Base-by-base conservation (phyloP, 2,797 vertebrate species). In the Microctenopoma stevenorrisi region DNA sequence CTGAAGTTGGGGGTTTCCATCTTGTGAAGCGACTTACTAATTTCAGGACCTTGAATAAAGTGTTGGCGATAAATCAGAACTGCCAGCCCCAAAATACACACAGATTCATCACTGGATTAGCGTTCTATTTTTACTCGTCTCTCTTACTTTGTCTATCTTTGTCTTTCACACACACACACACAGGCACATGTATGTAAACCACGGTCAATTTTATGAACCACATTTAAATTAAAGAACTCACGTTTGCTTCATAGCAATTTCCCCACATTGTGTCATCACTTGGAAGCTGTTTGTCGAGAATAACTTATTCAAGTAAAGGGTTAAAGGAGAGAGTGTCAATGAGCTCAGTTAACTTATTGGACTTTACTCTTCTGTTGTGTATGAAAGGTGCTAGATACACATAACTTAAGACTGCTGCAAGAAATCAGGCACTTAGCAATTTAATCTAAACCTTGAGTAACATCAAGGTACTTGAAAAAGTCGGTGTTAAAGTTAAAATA, bases 1-100 rank as follows among this genome's bases (percentile, higher is more conserved):
- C 77, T 46, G 72, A 65, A 76, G 69, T 82, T 62, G 30, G 48
- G 82, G 78, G 73, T 86, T 88, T 91, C 86, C 83, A 80, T 92
- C 85, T 83, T 87, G 74, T 71, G 71, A 74, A 86, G 88, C 49
- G 56, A 90, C 82, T 91, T 79, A 79, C 90, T 94, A 92, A 94
- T 93, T 93, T 90, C 88, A 85, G 79, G 87, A 91, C 91, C 89
- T 88, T 92, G 91, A 91, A 88, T 91, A 90, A 93, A 93, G 86
- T 88, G 88, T 89, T 88, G 78, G 90, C 86, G 88, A 93, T 94
- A 93, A 93, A 94, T 94, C 92, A 93, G 87, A 88, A 64, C 84
- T 91, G 91, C 87, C 92, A 92, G 70, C 49, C 74, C 83, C 83
- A 93, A 92, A 92, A 93, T 90, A 93, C 88, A 93, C 89, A 93